Evolutionary conservation across 2,888 invertebrate species (phyloP), one percentile per base, ranked within the genome.

Genomic region (Pseudanteris insignis): DNA sequence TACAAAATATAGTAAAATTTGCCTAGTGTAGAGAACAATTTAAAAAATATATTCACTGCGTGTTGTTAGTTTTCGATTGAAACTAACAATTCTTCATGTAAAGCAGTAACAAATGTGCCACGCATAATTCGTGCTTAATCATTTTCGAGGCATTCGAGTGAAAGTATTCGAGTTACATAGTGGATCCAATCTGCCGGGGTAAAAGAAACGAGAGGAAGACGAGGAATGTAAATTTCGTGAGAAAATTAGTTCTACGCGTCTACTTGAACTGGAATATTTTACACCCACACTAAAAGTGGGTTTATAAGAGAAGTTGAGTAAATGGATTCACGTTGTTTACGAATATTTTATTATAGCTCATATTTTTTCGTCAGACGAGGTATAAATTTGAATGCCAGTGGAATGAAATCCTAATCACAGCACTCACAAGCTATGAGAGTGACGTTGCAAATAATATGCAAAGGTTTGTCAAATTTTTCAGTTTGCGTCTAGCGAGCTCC

Each of bases 211-310:
- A 43, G 44, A 28, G 47, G 46, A 46, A 34, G 58, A 55, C 54
- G 41, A 54, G 47, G 47, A 57, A 55, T 63, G 54, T 44, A 55
- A 62, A 62, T 62, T 55, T 62, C 32, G 57, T 47, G 55, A 38
- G 66, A 62, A 65, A 68, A 68, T 68, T 64, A 65, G 66, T 68
- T 66, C n/a, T n/a, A n/a, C 40, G 59, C 57, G 41, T 63, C 59
- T 61, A 58, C 51, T 68, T 66, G 47, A 54, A 60, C 59, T 28
- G 50, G 59, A 61, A 63, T 54, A 54, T 54, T 54, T 59, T 54
- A 36, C 29, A 44, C 38, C 41, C 36, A 44, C 53, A 41, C 44
- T 44, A 18, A 3, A 2, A 9, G 10, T 2, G n/a, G 11, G 34
- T 34, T 18, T 34, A 40, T 40, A 40, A 50, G 46, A 25, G 50